phyloP scores from a whole-genome alignment of 2,113 vertebrate genomes.

The Phalacrocorax pelagicus region DNA sequence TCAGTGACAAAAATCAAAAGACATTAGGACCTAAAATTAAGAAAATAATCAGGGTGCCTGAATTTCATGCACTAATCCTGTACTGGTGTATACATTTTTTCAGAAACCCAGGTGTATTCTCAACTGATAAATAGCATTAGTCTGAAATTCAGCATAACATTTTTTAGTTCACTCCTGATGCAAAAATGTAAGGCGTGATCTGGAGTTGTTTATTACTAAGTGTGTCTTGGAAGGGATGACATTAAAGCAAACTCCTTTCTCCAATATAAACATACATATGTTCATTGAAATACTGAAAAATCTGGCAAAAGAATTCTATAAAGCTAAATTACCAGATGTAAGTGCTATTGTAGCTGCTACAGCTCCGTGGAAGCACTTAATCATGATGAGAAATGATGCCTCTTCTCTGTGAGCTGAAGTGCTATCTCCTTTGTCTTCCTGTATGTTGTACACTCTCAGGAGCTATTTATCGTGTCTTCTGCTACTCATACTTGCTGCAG shows the following conservation, averaged over 20 bases:
- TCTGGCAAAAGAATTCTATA: conserved; percentile 18
- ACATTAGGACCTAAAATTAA: background rate
- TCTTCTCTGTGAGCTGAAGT: background rate
- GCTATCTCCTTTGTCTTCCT: background rate
- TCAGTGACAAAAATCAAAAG: conserved; percentile 33
- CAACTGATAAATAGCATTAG: background rate
- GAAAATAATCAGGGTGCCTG: background rate
- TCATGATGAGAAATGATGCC: conserved; percentile 17
- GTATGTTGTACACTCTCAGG: background rate
- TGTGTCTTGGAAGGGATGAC: background rate
- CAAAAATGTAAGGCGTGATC: background rate
- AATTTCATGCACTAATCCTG: background rate
- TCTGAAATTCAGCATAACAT: background rate
- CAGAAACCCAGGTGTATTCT: background rate
- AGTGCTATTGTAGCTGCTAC: background rate
- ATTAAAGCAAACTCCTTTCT: conserved; percentile 38
- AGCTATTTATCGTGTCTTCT: background rate
- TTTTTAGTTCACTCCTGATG: background rate
- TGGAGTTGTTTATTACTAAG: conserved; percentile 32
- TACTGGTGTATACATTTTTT: background rate
- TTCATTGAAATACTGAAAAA: conserved; percentile 13
- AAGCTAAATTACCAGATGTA: conserved; percentile 36
- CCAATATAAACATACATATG: conserved; percentile 19
- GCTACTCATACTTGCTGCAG: background rate
- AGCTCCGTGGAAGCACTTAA: background rate